These are phyloP conservation scores for Alligator mississippiensis DNA, from an alignment of 2,113 vertebrate genomes.

Conservation along the genomic window DNA sequence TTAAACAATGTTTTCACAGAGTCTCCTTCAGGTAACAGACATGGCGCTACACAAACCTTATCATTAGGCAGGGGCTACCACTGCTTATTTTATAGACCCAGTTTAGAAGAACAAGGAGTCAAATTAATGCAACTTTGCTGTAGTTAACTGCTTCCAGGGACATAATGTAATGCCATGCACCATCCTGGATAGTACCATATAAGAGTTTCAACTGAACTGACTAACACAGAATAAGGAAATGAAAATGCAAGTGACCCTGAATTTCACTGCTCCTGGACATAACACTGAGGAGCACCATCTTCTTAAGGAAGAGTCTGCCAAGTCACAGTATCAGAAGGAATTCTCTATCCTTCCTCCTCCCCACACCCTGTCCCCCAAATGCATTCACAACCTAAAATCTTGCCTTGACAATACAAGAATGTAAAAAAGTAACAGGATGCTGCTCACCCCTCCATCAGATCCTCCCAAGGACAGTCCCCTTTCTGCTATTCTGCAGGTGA, in stretches of 20 bases:
- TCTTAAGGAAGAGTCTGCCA: neutral
- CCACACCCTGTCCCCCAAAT: neutral
- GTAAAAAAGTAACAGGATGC: slow-evolving; percentile 41
- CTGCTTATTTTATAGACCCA: neutral
- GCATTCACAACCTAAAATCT: slow-evolving; percentile 13
- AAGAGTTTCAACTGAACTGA: neutral
- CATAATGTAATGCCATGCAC: neutral
- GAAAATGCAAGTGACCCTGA: neutral
- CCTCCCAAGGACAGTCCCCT: slow-evolving; percentile 91
- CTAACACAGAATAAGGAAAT: neutral
- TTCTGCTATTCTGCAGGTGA: slow-evolving; percentile 88
- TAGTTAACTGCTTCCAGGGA: neutral
- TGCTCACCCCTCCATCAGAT: slow-evolving; percentile 97
- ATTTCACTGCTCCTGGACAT: neutral
- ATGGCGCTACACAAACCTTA: neutral
- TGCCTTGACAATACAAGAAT: slow-evolving; percentile 32
- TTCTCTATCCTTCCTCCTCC: neutral
- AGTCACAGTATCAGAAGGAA: neutral
- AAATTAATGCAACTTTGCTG: neutral
- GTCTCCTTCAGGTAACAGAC: neutral
- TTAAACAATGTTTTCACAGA: neutral
- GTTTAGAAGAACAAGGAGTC: neutral
- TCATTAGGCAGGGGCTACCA: neutral
- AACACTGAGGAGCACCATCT: neutral
- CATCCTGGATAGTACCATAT: neutral